Evolutionary conservation across 2,888 invertebrate species (phyloP).

Genomic region (Pandemis cinnamomeana): DNA sequence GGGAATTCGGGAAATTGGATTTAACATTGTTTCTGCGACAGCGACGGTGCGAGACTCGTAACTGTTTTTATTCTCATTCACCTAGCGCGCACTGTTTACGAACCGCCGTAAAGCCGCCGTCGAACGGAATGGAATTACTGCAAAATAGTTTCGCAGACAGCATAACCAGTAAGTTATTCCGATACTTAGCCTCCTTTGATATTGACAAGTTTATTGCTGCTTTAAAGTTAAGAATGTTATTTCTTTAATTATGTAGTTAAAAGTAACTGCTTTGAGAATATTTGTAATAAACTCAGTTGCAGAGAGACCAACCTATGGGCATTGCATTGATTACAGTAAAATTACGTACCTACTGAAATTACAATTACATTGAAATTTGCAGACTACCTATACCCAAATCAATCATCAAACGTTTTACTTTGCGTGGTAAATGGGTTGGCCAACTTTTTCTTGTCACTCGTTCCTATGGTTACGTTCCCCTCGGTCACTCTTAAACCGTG

Average conservation of each 20-base stretch:
- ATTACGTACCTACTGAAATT: too few species aligned
- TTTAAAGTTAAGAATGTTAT: neutral
- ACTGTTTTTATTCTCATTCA: constrained; percentile 57
- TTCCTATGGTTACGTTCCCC: too few species aligned
- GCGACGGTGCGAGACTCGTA: constrained; percentile 54
- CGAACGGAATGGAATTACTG: constrained; percentile 39
- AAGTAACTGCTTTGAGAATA: neutral
- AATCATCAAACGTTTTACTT: too few species aligned
- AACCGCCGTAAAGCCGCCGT: constrained; percentile 62
- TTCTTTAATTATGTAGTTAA: neutral
- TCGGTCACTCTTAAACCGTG: too few species aligned
- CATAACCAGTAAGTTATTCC: constrained; percentile 13
- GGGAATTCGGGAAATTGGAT: constrained; percentile 63
- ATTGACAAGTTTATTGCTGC: neutral
- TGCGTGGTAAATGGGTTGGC: too few species aligned
- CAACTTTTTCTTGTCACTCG: too few species aligned
- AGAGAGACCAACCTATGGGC: too few species aligned
- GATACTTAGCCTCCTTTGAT: constrained; percentile 4
- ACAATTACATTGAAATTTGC: too few species aligned
- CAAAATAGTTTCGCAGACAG: constrained; percentile 5
- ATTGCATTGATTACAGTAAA: too few species aligned
- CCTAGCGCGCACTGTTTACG: constrained; percentile 61
- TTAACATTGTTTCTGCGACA: constrained; percentile 62
- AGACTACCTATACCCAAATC: too few species aligned
- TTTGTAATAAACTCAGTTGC: neutral